Evolutionary conservation across 2,888 invertebrate genomes (phyloP).

Genomic region (Machimus atricapillus): DNA sequence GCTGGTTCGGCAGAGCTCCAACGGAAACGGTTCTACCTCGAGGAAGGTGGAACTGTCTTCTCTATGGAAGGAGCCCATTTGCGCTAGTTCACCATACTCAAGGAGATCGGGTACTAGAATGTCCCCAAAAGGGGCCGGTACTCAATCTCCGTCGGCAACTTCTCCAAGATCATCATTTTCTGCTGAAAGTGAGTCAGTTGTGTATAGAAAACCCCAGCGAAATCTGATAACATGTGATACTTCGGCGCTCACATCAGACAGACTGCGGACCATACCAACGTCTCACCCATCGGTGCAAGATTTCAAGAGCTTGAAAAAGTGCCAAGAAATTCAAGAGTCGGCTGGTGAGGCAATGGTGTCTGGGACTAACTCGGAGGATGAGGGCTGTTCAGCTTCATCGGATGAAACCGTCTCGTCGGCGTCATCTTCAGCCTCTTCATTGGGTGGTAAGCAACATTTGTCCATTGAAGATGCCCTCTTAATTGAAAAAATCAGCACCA

Average conservation of each 20-base stretch:
- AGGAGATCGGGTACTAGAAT: conserved; percentile 47
- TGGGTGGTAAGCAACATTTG: conserved; percentile 52
- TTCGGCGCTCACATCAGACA: conserved; percentile 54
- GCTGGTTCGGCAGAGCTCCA: conserved; percentile 51
- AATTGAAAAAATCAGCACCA: conserved; percentile 55
- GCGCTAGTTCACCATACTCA: conserved; percentile 51
- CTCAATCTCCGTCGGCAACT: conserved; percentile 50
- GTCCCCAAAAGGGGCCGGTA: conserved; percentile 32
- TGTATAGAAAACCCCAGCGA: conserved; percentile 47
- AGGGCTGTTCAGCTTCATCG: conserved; percentile 65
- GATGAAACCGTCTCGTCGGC: conserved; percentile 62
- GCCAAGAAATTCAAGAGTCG: conserved; percentile 68
- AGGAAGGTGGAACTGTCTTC: conserved; percentile 47
- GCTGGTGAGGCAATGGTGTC: conserved; percentile 74
- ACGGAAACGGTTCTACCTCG: conserved; percentile 10
- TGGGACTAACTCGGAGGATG: conserved; percentile 69
- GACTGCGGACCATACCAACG: conserved; percentile 52
- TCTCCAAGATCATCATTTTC: conserved; percentile 28
- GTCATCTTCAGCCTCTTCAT: conserved; percentile 59
- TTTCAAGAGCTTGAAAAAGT: conserved; percentile 58
- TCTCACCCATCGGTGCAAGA: conserved; percentile 56
- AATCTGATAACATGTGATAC: conserved; percentile 59
- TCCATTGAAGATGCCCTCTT: conserved; percentile 57
- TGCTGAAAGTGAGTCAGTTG: conserved; percentile 17
- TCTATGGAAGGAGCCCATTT: conserved; percentile 52